A percentile compares a stretch with the other conserved stretches of the same genome.
phyloP scores from a whole-genome alignment of 2,888 invertebrate genomes.

The Cantharis lateralis region DNA sequence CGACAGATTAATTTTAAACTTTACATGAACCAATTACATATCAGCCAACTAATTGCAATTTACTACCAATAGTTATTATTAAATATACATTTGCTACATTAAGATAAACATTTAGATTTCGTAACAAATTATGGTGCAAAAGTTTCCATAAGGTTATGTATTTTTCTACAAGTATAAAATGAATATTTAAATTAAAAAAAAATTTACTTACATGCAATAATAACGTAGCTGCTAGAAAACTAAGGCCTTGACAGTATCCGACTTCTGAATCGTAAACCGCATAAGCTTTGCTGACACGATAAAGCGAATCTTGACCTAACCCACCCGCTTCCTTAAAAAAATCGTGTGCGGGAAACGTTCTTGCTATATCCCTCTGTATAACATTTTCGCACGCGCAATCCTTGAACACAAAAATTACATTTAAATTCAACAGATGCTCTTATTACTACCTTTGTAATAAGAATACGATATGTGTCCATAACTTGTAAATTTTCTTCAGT shows the following conservation, averaged over 20 bases:
- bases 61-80: too few relatives aligned
- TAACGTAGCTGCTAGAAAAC: slow-evolving; percentile 95
- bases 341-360: slow-evolving; percentile 98
- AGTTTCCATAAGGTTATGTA: too few relatives aligned
- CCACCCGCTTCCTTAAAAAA: slow-evolving; percentile 96
- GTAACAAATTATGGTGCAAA: too few relatives aligned
- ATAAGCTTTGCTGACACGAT: slow-evolving; percentile 95
- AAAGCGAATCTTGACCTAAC: slow-evolving; percentile 92
- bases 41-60: too few relatives aligned
- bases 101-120: too few relatives aligned
- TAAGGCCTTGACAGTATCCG: slow-evolving; percentile 98
- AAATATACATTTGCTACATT: too few relatives aligned
- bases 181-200: neutral
- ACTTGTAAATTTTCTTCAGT: slow-evolving; percentile 82
- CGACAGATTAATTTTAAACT: too few relatives aligned
- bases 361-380: slow-evolving; percentile 94
- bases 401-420: slow-evolving; percentile 56
- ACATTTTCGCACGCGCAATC: slow-evolving; percentile 94
- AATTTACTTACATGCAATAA: slow-evolving; percentile 82
- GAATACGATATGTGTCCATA: slow-evolving; percentile 89
- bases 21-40: too few relatives aligned
- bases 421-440: neutral
- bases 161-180: too few relatives aligned
- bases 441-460: slow-evolving; percentile 83
- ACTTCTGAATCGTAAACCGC: slow-evolving; percentile 97